Conservation (phyloP, 1,140 invertebrate genomes). For the Pectinophora gossypiella region DNA sequence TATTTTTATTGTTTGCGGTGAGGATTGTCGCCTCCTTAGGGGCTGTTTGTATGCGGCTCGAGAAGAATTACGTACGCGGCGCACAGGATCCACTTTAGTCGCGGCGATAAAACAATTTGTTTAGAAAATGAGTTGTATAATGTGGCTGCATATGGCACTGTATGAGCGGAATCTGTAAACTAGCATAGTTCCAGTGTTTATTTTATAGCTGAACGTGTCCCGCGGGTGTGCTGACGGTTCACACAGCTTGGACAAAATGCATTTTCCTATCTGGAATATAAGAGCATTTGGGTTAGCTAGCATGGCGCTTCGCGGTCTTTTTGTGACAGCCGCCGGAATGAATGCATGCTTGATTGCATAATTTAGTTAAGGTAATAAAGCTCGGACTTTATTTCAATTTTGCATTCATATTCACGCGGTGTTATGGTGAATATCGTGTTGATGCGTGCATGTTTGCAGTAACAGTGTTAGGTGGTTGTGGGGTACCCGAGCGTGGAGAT, state of each 20-base stretch:
- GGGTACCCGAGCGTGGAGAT: slow-evolving; percentile 10
- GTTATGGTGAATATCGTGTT: slow-evolving; percentile 30
- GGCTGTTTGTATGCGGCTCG: slow-evolving; percentile 67
- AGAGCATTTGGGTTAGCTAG: background rate
- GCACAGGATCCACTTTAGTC: slow-evolving; percentile 50
- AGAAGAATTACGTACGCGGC: slow-evolving; percentile 59
- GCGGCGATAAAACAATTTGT: slow-evolving; percentile 68
- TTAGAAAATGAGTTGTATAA: slow-evolving; percentile 49
- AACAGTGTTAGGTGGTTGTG: background rate
- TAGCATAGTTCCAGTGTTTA: slow-evolving; percentile 30
- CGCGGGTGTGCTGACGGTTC: slow-evolving; percentile 25
- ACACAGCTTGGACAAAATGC: slow-evolving; percentile 22
- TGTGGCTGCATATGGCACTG: slow-evolving; percentile 23
- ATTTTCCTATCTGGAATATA: slow-evolving; percentile 27
- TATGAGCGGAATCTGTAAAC: slow-evolving; percentile 34
- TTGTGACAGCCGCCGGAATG: slow-evolving; percentile 14
- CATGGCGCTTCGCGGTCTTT: slow-evolving; percentile 9
- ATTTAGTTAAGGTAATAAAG: slow-evolving; percentile 39
- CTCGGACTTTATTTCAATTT: slow-evolving; percentile 35
- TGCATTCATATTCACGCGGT: slow-evolving; percentile 26
- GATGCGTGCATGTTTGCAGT: slow-evolving; percentile 6
- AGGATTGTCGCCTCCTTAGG: slow-evolving; percentile 68
- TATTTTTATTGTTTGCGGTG: slow-evolving; percentile 70
- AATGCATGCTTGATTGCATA: slow-evolving; percentile 41
- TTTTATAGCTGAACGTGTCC: slow-evolving; percentile 35